phyloP scores from a whole-genome alignment of 2,113 vertebrate genomes.

The Albula goreensis region DNA sequence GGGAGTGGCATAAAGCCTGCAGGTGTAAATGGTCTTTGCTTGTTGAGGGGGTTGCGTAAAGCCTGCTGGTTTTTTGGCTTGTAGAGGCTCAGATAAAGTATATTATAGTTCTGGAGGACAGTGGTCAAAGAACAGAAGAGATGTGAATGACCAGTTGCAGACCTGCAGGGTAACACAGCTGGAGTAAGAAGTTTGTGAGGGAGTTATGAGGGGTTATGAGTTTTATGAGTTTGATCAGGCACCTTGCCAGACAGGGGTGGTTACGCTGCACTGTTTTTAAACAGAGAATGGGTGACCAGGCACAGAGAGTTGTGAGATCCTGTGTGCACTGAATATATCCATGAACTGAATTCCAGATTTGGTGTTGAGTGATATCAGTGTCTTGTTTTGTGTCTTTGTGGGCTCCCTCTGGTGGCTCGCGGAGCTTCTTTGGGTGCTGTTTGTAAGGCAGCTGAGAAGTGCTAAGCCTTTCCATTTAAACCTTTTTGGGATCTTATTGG shows the following conservation, averaged over 20 bases:
- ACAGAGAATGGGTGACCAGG: neutral
- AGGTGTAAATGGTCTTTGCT: too few species aligned
- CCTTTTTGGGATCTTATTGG: conserved; percentile 62
- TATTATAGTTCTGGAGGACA: too few species aligned
- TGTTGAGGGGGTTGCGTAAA: too few species aligned
- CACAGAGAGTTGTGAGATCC: conserved; percentile 12
- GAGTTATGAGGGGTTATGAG: too few species aligned
- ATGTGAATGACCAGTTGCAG: too few species aligned
- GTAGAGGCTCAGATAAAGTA: too few species aligned
- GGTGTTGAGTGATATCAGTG: conserved; percentile 54
- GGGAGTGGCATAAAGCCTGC: too few species aligned
- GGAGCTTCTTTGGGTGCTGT: conserved; percentile 65
- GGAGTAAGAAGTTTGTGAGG: too few species aligned
- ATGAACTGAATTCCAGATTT: conserved; percentile 43
- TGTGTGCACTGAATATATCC: conserved; percentile 42
- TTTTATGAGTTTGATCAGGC: neutral
- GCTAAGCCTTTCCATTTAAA: conserved; percentile 73
- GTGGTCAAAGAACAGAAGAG: too few species aligned
- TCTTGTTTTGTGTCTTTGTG: conserved; percentile 47
- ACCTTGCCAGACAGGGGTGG: neutral
- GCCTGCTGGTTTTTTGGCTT: neutral
- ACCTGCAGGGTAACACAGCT: too few species aligned
- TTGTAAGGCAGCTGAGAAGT: conserved; percentile 66
- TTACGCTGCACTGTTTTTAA: neutral
- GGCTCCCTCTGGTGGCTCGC: conserved; percentile 59